A percentile compares a stretch with the other conserved stretches of the same genome.
These are phyloP conservation scores for Sebastes taczanowskii DNA, from an alignment of 2,797 vertebrate species.

Conservation along the genomic window DNA sequence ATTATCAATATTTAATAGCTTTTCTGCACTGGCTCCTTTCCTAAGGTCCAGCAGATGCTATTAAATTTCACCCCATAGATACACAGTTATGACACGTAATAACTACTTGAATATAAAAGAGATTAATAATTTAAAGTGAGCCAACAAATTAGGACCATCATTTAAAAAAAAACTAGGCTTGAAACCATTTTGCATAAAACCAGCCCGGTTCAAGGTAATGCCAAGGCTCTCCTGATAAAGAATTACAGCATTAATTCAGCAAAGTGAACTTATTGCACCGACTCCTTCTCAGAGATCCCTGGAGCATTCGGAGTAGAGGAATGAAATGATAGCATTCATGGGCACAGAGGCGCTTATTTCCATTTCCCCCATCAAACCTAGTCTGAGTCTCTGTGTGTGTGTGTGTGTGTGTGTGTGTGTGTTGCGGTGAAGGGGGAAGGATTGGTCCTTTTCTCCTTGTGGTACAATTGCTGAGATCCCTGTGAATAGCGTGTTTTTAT, in stretches of 20 bases:
- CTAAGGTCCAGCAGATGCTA: constrained; percentile 98
- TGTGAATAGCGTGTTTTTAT: constrained; percentile 54
- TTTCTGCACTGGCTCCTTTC: constrained; percentile 90
- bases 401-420: constrained; percentile 20
- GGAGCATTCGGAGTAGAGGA: constrained; percentile 95
- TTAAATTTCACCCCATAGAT: constrained; percentile 99
- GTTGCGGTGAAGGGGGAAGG: constrained; percentile 8
- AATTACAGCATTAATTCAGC: constrained; percentile 99
- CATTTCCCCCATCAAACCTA: constrained; percentile 80
- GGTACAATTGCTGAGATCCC: constrained; percentile 45
- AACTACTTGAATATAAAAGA: constrained; percentile 99
- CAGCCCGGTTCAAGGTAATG: constrained; percentile 96
- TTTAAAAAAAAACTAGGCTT: constrained; percentile 89
- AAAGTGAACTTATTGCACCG: constrained; percentile 99
- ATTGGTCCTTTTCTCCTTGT: constrained; percentile 49
- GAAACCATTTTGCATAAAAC: constrained; percentile 99
- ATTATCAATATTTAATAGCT: constrained; percentile 99
- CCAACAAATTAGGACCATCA: constrained; percentile 99
- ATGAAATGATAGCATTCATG: constrained; percentile 93
- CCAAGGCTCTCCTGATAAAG: constrained; percentile 90
- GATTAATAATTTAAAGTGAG: constrained; percentile 99
- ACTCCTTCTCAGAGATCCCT: constrained; percentile 94
- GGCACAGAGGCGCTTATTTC: constrained; percentile 92
- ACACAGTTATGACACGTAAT: constrained; percentile 99
- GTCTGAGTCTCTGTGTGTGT: constrained; percentile 29